Base-by-base conservation (phyloP, 2,113 vertebrate species). In the Tyrannus savana region DNA sequence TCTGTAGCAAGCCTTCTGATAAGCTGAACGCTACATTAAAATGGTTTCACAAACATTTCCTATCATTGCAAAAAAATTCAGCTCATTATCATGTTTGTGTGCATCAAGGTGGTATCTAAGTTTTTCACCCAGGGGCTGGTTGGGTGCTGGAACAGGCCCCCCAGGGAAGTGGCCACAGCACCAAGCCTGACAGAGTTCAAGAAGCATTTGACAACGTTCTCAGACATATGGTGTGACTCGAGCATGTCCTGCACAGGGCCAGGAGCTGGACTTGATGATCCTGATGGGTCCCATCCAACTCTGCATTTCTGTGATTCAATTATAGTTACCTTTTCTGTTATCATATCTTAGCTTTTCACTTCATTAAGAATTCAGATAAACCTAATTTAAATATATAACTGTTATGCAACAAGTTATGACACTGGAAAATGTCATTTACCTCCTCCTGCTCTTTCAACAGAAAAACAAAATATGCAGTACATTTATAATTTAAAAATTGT, bases 101-200 rank as follows among this genome's bases (percentile, higher is more conserved):
- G 6, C 46, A 89, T 74, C 25, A 71, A 55, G 23, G 14, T 12
- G 14, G 10, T n/a, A 74, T 41, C 12, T 17, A 84, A 66, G 15
- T n/a, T 52, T 14, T 9, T 24, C 7, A 9, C 15, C 15, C 12
- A 39, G 19, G 24, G 13, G 7, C 33, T 18, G 7, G 1, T 0
- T n/a, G 23, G 37, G 15, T 4, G 42, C 6, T 33, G 68, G 35
- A 58, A 59, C 13, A 52, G 42, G 7, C 4, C 28, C 12, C 67
- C 28, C 33, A n/a, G 16, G 10, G 16, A 3, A 58, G 31, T 10
- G 14, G 21, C 44, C 37, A 59, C 33, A 53, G 46, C 16, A 19
- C 3, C 16, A 46, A 28, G 19, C 33, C 46, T 41, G 16, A 10
- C 1, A 46, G n/a, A 75, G 28, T 10, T 2, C 33, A 58, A 39